phyloP scores from a whole-genome alignment of 2,113 vertebrate genomes.

The Cyprinodon variegatus region DNA sequence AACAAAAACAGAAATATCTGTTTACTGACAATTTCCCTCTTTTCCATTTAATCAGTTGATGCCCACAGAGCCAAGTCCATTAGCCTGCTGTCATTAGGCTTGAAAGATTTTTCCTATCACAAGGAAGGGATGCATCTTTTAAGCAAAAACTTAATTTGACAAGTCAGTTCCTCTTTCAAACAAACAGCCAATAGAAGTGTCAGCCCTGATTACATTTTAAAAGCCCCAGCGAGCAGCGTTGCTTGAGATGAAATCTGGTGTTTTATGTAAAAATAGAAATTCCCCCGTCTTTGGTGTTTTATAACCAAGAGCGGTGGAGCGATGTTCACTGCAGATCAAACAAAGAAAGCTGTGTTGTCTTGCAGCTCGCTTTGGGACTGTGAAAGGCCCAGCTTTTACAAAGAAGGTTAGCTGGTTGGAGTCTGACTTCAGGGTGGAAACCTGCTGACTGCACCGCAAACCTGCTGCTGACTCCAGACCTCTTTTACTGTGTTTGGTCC shows the following conservation, averaged over 20 bases:
- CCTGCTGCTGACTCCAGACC: constrained; percentile 68
- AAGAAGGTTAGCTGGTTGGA: constrained; percentile 58
- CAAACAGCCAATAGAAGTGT: constrained; percentile 19
- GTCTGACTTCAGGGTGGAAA: constrained; percentile 51
- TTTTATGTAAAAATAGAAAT: neutral
- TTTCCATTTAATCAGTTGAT: constrained; percentile 46
- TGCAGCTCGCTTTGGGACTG: constrained; percentile 37
- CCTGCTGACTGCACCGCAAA: constrained; percentile 58
- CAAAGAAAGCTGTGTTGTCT: constrained; percentile 31
- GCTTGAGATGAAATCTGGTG: neutral
- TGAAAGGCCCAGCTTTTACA: constrained; percentile 30
- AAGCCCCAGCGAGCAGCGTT: neutral
- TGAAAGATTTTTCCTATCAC: neutral
- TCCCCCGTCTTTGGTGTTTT: constrained; percentile 15
- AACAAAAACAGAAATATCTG: constrained; percentile 10
- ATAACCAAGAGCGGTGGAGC: constrained; percentile 21
- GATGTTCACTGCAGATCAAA: constrained; percentile 41
- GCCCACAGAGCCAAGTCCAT: constrained; percentile 44
- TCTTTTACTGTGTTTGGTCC: constrained; percentile 36
- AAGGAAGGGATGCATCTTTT: constrained; percentile 1
- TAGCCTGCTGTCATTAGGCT: constrained; percentile 60
- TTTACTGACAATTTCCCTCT: constrained; percentile 45
- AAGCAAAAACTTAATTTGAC: constrained; percentile 14
- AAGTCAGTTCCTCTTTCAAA: constrained; percentile 18
- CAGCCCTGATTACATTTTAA: constrained; percentile 24